Base-by-base conservation (phyloP, 2,888 invertebrate species). In the Dasypogon diadema region DNA sequence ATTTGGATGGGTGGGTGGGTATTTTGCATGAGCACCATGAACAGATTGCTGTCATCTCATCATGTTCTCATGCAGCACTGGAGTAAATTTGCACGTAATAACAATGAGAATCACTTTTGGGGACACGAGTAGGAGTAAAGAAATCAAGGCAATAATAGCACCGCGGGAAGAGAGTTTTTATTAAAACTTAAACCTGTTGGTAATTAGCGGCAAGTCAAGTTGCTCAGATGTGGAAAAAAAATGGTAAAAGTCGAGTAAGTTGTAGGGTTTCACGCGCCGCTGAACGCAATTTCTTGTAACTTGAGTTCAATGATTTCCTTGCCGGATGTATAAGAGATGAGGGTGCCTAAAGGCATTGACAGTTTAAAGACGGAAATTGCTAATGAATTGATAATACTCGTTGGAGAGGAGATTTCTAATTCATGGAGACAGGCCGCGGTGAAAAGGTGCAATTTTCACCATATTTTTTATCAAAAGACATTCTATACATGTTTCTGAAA, bases 301-400 rank as follows among this genome's bases (percentile, higher is more conserved):
- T 18, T 42, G 63, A 63, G 63, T 63, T 63, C 63, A 63, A 42
- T 63, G 63, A 63, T 63, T 63, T 63, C 63, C 21, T 63, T 12
- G 12, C 63, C 63, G 63, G 63, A 63, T 42, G 42, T 34, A 26
- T 30, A 60, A 30, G 37, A 42, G 37, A 60, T 22, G 63, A 34
- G 16, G 63, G 34, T 12, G 63, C 21, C 48, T 48, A 6, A 6
- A 21, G 14, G 37, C 21, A 22, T 14, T 42, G 42, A 18, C 21
- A 22, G n/a, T 5, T 63, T 18, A 63, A 21, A 34, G 37, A 63
- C 16, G 30, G 63, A 30, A 60, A 48, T 12, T 48, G 48, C 3
- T 14, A 48, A 14, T 48, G n/a, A n/a, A n/a, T n/a, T n/a, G n/a
- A n/a, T n/a, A n/a, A n/a, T n/a, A n/a, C n/a, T n/a, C n/a, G n/a